These are phyloP conservation scores for Silurus meridionalis DNA, from an alignment of 2,113 vertebrate genomes.

Conservation along the genomic window DNA sequence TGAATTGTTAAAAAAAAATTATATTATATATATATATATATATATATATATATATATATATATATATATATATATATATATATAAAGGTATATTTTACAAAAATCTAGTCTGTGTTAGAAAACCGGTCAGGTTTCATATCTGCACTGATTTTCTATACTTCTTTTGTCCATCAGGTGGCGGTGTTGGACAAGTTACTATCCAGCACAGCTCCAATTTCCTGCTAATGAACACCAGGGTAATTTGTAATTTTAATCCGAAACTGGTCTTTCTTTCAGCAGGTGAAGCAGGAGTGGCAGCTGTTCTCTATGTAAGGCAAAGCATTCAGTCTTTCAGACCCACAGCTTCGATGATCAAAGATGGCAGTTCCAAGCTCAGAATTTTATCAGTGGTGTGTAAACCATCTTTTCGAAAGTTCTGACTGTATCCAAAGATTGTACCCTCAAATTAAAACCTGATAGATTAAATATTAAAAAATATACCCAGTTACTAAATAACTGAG, in stretches of 20 bases:
- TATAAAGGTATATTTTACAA: not conserved
- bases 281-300: slow-evolving; percentile 2
- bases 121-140: not conserved
- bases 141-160: not conserved
- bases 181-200: slow-evolving; percentile 1
- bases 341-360: not conserved
- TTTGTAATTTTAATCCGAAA: slow-evolving; percentile 2
- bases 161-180: slow-evolving; percentile 27
- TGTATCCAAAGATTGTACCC: not conserved
- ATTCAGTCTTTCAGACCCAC: not conserved
- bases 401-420: not conserved
- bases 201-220: not conserved
- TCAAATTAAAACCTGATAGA: not conserved
- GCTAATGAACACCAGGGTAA: slow-evolving; percentile 19
- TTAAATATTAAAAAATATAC: not conserved
- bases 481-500: not conserved
- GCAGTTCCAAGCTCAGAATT: not conserved
- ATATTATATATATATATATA: no score
- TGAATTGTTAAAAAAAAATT: no score
- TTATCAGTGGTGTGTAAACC: not conserved
- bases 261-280: not conserved
- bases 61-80: no score
- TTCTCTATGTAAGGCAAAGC: not conserved
- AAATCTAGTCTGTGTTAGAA: no score
- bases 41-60: no score